phyloP scores from a whole-genome alignment of 2,888 invertebrate species.

The Drosophila robusta region DNA sequence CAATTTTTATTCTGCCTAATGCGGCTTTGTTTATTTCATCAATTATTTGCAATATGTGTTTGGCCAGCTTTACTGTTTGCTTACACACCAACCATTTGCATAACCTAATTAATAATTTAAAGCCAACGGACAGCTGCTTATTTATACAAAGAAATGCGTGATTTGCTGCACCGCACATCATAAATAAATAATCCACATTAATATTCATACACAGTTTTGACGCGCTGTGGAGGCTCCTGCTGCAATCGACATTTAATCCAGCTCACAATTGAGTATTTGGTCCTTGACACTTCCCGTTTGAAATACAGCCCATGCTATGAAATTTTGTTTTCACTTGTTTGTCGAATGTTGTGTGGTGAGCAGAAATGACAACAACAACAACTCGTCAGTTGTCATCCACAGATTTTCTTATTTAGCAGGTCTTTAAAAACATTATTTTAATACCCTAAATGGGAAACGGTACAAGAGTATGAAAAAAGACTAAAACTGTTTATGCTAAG shows the following conservation, averaged over 20 bases:
- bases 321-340: constrained; percentile 12
- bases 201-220: constrained; percentile 24
- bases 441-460: neutral
- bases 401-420: constrained; percentile 20
- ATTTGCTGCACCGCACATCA: constrained; percentile 30
- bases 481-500: neutral
- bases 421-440: neutral
- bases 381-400: constrained; percentile 31
- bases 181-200: constrained; percentile 62
- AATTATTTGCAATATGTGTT: constrained; percentile 28
- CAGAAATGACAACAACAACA: constrained; percentile 15
- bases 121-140: constrained; percentile 54
- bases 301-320: constrained; percentile 22
- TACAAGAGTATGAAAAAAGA: too few relatives aligned
- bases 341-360: constrained; percentile 8
- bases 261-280: constrained; percentile 44
- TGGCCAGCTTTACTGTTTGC: constrained; percentile 18
- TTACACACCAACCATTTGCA: constrained; percentile 36
- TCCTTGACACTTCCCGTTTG: constrained; percentile 43
- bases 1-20: neutral
- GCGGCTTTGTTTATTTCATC: constrained; percentile 13
- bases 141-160: constrained; percentile 43
- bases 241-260: constrained; percentile 61
- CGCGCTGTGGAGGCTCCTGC: constrained; percentile 21
- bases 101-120: constrained; percentile 63